Percentiles rank a stretch among this genome's conserved stretches.
Conservation (phyloP, 2,888 invertebrate species). For the Nyleta sp. region DNA sequence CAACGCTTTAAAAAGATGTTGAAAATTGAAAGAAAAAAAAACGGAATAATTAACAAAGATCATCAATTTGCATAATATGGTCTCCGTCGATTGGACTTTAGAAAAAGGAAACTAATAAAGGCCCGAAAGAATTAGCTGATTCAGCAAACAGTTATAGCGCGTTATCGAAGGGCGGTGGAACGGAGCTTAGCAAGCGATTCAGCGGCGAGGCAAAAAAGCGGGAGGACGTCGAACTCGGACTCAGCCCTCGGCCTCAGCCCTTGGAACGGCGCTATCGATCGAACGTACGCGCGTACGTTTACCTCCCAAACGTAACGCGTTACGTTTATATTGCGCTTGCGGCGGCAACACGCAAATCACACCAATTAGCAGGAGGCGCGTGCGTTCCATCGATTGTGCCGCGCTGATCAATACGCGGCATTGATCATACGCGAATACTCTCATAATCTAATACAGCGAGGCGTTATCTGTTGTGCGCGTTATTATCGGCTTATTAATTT, state of each 20-base stretch:
- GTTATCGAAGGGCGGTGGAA: slow-evolving; percentile 45
- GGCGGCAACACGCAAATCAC: slow-evolving; percentile 62
- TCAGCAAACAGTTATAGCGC: slow-evolving; percentile 35
- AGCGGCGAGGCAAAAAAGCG: slow-evolving; percentile 51
- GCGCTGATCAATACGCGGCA: slow-evolving; percentile 35
- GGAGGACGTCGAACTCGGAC: slow-evolving; percentile 59
- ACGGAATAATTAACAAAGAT: no score
- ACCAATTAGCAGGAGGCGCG: slow-evolving; percentile 55
- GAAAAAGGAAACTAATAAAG: slow-evolving; percentile 22
- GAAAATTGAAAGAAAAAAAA: no score
- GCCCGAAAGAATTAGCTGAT: slow-evolving; percentile 36
- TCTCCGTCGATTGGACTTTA: no score
- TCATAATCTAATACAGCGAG: slow-evolving; percentile 10
- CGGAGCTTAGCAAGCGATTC: slow-evolving; percentile 45
- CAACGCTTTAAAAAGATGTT: no score
- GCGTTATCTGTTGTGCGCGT: slow-evolving; percentile 16
- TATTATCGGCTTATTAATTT: slow-evolving; percentile 40
- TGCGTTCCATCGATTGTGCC: slow-evolving; percentile 51
- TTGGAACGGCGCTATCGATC: slow-evolving; percentile 58
- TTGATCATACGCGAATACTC: slow-evolving; percentile 38
- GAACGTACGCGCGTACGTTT: slow-evolving; percentile 60
- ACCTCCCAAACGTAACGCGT: slow-evolving; percentile 58
- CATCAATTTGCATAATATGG: no score
- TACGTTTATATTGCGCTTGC: slow-evolving; percentile 60
- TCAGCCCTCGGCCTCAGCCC: slow-evolving; percentile 51